Base-by-base conservation (phyloP, 2,113 vertebrate species). In the Ranitomeya imitator region DNA sequence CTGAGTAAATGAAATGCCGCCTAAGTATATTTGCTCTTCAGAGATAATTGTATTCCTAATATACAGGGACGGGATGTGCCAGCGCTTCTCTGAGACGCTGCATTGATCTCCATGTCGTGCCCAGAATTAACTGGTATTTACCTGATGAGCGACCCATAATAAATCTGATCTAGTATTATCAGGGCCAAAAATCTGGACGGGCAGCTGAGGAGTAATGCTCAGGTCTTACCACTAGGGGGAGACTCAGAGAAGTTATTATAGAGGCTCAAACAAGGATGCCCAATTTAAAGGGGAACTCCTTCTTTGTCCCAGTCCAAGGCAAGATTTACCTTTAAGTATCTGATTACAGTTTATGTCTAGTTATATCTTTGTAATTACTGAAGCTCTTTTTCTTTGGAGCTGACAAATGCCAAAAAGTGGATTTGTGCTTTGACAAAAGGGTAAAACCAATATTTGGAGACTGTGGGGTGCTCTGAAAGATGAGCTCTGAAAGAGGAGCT, bases 91-190 rank as follows among this genome's bases (percentile, higher is more conserved):
- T 23, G n/a, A 80, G n/a, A 59, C 59, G 55, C 78, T n/a, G 55
- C 78, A 80, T 80, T 31, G 78, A 80, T 80, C 78, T 45, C 77
- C 74, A 13, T 55, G 78, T 59, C 54, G 13, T 80, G 54, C 78
- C 78, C 78, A 80, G 78, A 80, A 80, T 80, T 57, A 80, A 59
- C 78, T 80, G 55, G n/a, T 80, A 59, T 57, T 80, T 80, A 80
- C 78, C 78, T 80, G 77, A 79, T 79, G 51, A 60, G 59, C 78
- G 23, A 26, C 21, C 78, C 13, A 2, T 59, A 80, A 80, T 59
- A 80, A 60, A 59, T 79, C 37, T 77, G 0, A 79, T 55, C 45
- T 80, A 60, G 59, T 16, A 23, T 31, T 31, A 31, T 59, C 21
- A 14, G 51, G 52, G 52, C 77, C 51, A 79, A 55, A 79, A 55